These are phyloP conservation scores for Asbolus verrucosus DNA, from an alignment of 1,140 invertebrate genomes.

Conservation along the genomic window DNA sequence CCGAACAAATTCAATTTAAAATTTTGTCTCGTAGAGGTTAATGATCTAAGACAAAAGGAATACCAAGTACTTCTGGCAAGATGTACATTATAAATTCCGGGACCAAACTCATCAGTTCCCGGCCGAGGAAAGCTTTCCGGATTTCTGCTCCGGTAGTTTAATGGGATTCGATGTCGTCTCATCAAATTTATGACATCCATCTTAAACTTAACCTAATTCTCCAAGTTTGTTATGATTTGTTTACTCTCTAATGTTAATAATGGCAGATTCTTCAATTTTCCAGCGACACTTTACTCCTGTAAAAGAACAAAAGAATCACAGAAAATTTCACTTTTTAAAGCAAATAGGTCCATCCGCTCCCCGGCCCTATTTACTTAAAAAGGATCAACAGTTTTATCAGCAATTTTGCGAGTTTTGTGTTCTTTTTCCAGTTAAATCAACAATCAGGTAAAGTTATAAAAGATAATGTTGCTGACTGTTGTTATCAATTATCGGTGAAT, in stretches of 20 bases:
- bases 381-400: too few relatives aligned
- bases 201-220: constrained; percentile 44
- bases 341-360: too few relatives aligned
- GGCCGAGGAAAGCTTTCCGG: constrained; percentile 53
- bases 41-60: constrained; percentile 53
- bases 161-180: constrained; percentile 56
- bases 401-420: too few relatives aligned
- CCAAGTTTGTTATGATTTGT: constrained; percentile 29
- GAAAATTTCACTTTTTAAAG: too few relatives aligned
- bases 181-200: constrained; percentile 56
- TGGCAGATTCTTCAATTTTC: constrained; percentile 6
- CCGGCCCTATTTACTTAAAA: too few relatives aligned
- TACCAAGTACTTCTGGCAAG: constrained; percentile 50
- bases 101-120: constrained; percentile 52
- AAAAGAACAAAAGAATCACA: too few relatives aligned
- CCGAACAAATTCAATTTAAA: constrained; percentile 47
- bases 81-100: constrained; percentile 56
- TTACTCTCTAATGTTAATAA: constrained; percentile 2
- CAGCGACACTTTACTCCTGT: too few relatives aligned
- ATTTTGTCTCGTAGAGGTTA: constrained; percentile 49
- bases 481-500: too few relatives aligned
- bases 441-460: too few relatives aligned
- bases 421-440: too few relatives aligned
- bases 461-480: too few relatives aligned
- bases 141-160: constrained; percentile 57